phyloP scores from a whole-genome alignment of 2,113 vertebrate genomes.

The Melanerpes formicivorus region DNA sequence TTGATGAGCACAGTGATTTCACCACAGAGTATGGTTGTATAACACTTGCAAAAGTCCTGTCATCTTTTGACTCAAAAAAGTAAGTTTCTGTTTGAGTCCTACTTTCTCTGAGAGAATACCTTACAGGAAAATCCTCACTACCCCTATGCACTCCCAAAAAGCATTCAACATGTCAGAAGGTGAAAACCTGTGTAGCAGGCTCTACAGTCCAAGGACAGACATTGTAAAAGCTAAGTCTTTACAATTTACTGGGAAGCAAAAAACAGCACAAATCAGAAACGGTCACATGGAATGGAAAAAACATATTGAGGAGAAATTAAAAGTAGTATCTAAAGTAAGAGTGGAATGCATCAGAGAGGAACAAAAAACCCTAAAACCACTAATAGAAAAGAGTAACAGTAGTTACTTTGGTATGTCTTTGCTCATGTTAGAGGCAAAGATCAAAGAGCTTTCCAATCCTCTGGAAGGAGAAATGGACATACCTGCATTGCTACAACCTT shows the following conservation, averaged over 20 bases:
- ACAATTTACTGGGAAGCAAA: background rate
- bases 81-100: background rate
- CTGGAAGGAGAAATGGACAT: background rate
- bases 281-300: background rate
- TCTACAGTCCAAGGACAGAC: background rate
- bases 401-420: background rate
- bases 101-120: background rate
- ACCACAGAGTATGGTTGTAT: background rate
- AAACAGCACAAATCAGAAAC: background rate
- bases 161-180: background rate
- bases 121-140: background rate
- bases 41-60: background rate
- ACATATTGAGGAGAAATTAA: background rate
- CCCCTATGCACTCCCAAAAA: background rate
- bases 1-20: background rate
- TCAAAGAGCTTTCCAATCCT: background rate
- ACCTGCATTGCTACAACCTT: constrained; percentile 79
- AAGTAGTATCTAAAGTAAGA: background rate
- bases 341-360: background rate
- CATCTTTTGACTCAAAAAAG: background rate
- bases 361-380: background rate
- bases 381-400: background rate
- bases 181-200: background rate
- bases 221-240: background rate
- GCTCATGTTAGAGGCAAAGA: background rate